Base-by-base conservation (phyloP, 1,140 invertebrate genomes). In the Drosophila punjabiensis region DNA sequence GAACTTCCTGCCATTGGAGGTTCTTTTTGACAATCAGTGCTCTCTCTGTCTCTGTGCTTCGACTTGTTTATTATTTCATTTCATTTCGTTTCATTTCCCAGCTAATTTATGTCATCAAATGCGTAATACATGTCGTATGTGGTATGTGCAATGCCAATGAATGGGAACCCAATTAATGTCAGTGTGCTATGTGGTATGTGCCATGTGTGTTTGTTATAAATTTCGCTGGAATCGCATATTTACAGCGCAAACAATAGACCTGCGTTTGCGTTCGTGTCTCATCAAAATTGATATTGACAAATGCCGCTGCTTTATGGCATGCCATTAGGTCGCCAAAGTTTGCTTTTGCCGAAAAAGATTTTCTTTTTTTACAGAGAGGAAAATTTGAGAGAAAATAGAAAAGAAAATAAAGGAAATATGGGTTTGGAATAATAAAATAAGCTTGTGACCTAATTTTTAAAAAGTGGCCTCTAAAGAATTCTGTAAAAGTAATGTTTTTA, bases 241-340 rank as follows among this genome's bases (percentile, higher is more conserved):
- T 83, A 52, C 75, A 50, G 20, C 50, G 45, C 81, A 89, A 81
- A 87, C 83, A 86, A 86, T 86, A 84, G 84, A 79, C 74, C 80
- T 73, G 73, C 55, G 64, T 30, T 45, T 63, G 74, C 58, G 45
- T 76, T 77, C 61, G 76, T 75, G 81, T 66, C 74, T 81, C 81
- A 81, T 83, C 84, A 78, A 66, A 78, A 88, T 81, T 88, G 75
- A 89, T 89, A 85, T 82, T 88, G 85, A 89, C 84, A 88, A 88
- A 85, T 89, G 84, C 83, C 58, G 68, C 66, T 81, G 78, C 59
- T 78, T 88, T 88, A 89, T 85, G 81, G 78, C 63, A 73, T 56
- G 74, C 84, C 86, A 88, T 88, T 88, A 88, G 85, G 74, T 47
- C 68, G 59, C 69, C 70, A 79, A 84, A 81, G 74, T 89, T 89